Conservation (phyloP, 2,797 vertebrate species). For the Coluber constrictor region DNA sequence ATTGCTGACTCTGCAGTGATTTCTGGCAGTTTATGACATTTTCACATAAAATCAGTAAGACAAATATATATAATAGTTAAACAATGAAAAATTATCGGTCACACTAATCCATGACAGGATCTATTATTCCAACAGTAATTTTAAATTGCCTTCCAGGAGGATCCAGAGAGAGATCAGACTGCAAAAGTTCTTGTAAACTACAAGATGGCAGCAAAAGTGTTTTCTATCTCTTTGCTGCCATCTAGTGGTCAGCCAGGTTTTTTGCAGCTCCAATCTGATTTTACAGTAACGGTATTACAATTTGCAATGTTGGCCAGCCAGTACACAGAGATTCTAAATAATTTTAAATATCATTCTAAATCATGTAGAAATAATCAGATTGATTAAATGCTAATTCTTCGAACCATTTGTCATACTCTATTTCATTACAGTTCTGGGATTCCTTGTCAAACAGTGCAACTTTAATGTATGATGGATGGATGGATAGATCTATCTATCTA, state of each 20-base stretch:
- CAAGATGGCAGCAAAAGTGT: neutral
- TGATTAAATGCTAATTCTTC: neutral
- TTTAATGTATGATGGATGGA: neutral
- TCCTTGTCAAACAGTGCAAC: neutral
- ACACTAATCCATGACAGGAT: neutral
- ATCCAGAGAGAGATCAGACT: neutral
- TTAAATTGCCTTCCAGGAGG: neutral
- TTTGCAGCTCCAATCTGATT: neutral
- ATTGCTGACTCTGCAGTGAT: neutral
- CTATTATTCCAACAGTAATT: neutral
- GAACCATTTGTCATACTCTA: neutral
- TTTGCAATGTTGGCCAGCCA: neutral
- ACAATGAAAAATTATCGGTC: neutral
- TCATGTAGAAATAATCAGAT: neutral
- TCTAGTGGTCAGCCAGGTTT: neutral
- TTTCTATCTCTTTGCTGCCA: neutral
- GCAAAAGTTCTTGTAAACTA: neutral
- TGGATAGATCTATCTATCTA: no score
- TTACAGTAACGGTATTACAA: neutral
- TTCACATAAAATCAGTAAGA: neutral
- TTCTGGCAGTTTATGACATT: neutral
- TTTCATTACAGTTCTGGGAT: neutral
- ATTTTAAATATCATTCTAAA: neutral
- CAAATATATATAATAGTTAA: neutral
- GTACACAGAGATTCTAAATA: neutral